Evolutionary conservation across 2,888 invertebrate genomes (phyloP).

Genomic region (Baronia brevicornis): DNA sequence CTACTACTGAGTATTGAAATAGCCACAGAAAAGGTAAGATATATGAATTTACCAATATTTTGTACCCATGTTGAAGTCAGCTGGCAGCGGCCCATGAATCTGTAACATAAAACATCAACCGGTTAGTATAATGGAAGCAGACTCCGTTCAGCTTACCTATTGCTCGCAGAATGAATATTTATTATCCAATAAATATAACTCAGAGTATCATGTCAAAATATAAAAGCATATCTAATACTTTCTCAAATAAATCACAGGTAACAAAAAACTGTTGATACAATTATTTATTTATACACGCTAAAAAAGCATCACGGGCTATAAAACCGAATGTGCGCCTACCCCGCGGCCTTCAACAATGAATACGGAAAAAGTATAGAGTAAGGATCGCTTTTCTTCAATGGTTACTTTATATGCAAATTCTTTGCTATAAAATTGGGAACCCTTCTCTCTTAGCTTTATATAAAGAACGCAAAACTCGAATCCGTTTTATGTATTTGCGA

Average conservation of each 20-base stretch:
- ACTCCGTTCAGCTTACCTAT: conserved; percentile 14
- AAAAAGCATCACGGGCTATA: conserved; percentile 64
- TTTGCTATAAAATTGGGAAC: conserved; percentile 69
- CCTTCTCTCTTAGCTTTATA: conserved; percentile 71
- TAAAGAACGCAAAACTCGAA: conserved; percentile 63
- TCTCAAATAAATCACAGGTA: conserved; percentile 51
- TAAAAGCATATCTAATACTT: conserved; percentile 29
- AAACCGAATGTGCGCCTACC: conserved; percentile 48
- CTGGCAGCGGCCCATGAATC: conserved; percentile 42
- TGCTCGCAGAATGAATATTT: conserved; percentile 21
- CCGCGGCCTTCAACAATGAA: conserved; percentile 69
- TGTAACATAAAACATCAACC: conserved; percentile 40
- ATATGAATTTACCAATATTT: conserved; percentile 38
- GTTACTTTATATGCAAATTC: conserved; percentile 76
- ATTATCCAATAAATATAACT: conserved; percentile 42
- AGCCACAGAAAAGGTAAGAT: conserved; percentile 19
- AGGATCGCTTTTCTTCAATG: conserved; percentile 75
- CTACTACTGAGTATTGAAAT: conserved; percentile 6
- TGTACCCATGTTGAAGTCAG: conserved; percentile 36
- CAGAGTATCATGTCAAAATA: conserved; percentile 42
- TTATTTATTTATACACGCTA: conserved; percentile 63
- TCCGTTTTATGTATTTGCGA: conserved; percentile 73
- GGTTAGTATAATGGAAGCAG: conserved; percentile 21
- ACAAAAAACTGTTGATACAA: conserved; percentile 60
- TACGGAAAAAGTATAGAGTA: conserved; percentile 60